A percentile compares a stretch with the other conserved stretches of the same genome.
Evolutionary conservation across 2,888 invertebrate species (phyloP).

Genomic region (Auanema sp.): DNA sequence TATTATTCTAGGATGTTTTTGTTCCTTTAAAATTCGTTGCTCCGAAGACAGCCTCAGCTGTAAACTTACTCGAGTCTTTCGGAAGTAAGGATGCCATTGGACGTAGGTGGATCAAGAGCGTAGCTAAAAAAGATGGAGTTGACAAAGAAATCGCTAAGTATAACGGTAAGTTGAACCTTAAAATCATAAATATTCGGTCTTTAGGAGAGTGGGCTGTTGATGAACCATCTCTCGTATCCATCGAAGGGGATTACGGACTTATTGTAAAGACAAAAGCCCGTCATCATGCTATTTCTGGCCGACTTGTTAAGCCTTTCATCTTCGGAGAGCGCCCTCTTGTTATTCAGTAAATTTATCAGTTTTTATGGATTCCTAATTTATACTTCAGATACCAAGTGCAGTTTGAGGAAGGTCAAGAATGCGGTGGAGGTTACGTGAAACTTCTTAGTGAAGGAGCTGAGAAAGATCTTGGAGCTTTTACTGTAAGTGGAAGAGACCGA

Average conservation of each 20-base stretch:
- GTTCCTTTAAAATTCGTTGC: conserved; percentile 26
- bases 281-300: conserved; percentile 87
- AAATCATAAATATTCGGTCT: conserved; percentile 16
- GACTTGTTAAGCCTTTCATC: conserved; percentile 78
- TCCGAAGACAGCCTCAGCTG: conserved; percentile 9
- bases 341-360: conserved; percentile 78
- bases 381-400: conserved; percentile 69
- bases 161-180: conserved; percentile 74
- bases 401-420: conserved; percentile 94
- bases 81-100: conserved; percentile 69
- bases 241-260: conserved; percentile 82
- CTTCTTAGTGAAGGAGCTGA: conserved; percentile 78
- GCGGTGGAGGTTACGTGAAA: conserved; percentile 96
- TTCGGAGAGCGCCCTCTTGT: conserved; percentile 77
- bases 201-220: conserved; percentile 76
- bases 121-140: conserved; percentile 83
- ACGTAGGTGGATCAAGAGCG: conserved; percentile 81
- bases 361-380: neutral
- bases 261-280: conserved; percentile 87
- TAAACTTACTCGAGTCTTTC: conserved; percentile 43
- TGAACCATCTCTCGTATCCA: conserved; percentile 76
- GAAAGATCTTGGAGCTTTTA: conserved; percentile 43
- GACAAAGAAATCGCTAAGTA: conserved; percentile 91
- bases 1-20: conserved; percentile 22
- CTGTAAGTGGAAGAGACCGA: conserved; percentile 4